Evolutionary conservation across 1,140 invertebrate species (phyloP).

Genomic region (Cryptotermes secundus): DNA sequence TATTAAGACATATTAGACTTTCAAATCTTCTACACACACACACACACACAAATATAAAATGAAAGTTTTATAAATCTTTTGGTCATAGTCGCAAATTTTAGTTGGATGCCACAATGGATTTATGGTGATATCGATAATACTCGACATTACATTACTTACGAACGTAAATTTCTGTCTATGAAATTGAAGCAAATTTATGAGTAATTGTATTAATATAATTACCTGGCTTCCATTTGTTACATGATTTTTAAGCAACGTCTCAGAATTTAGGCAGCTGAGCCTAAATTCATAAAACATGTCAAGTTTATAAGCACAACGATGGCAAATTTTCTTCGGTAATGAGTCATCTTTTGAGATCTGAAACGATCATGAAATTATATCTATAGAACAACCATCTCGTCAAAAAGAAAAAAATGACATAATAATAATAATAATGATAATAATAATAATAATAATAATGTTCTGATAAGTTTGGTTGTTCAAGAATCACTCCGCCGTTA

Average conservation of each 20-base stretch:
- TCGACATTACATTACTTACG: too few species aligned
- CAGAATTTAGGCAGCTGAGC: constrained; percentile 60
- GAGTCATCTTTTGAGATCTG: constrained; percentile 70
- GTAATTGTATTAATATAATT: constrained; percentile 37
- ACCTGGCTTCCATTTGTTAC: constrained; percentile 66
- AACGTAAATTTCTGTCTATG: too few species aligned
- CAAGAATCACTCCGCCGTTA: too few species aligned
- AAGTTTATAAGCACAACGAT: constrained; percentile 61
- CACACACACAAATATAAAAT: too few species aligned
- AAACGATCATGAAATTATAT: constrained; percentile 36
- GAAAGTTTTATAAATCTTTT: too few species aligned
- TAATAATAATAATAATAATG: background rate
- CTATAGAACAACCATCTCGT: constrained; percentile 19
- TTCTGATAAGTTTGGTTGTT: background rate
- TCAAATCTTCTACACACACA: too few species aligned
- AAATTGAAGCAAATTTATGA: too few species aligned
- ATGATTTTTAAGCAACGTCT: constrained; percentile 64
- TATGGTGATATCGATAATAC: too few species aligned
- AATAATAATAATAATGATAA: background rate
- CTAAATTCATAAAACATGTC: constrained; percentile 69
- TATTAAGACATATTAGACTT: too few species aligned
- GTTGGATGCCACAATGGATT: too few species aligned
- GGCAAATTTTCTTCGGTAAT: constrained; percentile 69
- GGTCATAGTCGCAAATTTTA: too few species aligned
- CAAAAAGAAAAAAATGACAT: too few species aligned